Base-by-base conservation (phyloP, 2,888 invertebrate genomes). In the Phyllotreta cruciferae region DNA sequence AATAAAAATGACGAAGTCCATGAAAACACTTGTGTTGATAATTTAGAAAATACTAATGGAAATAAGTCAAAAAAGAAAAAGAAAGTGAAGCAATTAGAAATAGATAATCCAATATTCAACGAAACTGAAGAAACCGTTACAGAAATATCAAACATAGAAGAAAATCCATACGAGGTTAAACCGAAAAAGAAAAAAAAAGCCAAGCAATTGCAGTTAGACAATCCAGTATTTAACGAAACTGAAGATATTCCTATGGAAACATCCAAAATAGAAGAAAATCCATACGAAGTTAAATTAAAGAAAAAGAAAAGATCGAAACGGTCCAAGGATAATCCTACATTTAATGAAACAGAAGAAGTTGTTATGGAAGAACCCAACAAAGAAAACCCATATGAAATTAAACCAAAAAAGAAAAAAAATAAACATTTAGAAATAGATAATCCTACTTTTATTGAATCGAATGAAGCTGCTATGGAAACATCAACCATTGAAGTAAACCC, bases 361-460 rank as follows among this genome's bases (percentile, higher is more conserved):
- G 11, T 14, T 24, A 37, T 37, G 10, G 47, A 52, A 37, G n/a
- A 2, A 6, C n/a, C 47, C 39, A 56, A 61, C 60, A 35, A 64
- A 24, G 24, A 24, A 24, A 24, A 24, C 4, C 24, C 24, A 3
- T 24, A 24, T 4, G 65, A 67, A 57, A 42, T 45, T n/a, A 70
- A 71, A 49, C 66, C 65, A 56, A 68, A 68, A 58, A 71, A 67
- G 58, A 70, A 71, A 49, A 69, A 66, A 45, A 60, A 62, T 13
- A 37, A 52, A 37, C 24, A 24, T 1, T 11, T 6, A 6, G 13
- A 11, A 42, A n/a, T n/a, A n/a, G 42, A 42, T 42, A 42, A 42
- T 42, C 42, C 42, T 11, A 1, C 13, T 1, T 42, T 42, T n/a
- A 42, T 7, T 3, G 42, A 8, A 42, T 7, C 10, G 8, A 6